These are phyloP conservation scores for Perizoma flavofasciatum DNA, from an alignment of 2,888 invertebrate species.

Conservation along the genomic window DNA sequence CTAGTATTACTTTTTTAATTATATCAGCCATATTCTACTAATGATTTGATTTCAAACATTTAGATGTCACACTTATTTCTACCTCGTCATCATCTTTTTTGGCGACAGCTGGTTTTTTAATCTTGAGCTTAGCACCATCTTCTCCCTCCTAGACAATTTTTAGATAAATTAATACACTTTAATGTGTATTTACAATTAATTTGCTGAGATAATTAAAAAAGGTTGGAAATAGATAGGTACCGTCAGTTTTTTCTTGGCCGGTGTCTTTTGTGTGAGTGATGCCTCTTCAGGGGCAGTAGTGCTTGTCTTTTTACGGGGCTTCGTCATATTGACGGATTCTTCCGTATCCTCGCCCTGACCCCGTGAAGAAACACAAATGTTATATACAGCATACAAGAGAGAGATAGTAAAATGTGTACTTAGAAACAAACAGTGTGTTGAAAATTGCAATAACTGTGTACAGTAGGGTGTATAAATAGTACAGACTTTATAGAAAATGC, in stretches of 20 bases:
- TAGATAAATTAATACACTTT: conserved; percentile 1
- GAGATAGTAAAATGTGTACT: conserved; percentile 31
- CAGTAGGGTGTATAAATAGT: conserved; percentile 1
- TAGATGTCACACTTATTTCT: conserved; percentile 42
- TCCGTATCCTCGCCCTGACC: conserved; percentile 77
- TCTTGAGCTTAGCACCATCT: conserved; percentile 75
- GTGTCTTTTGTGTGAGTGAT: conserved; percentile 79
- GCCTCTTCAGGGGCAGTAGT: conserved; percentile 80
- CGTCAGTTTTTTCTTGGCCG: conserved; percentile 78
- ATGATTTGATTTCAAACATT: conserved; percentile 1
- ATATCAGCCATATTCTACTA: conserved; percentile 58
- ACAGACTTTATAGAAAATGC: background rate
- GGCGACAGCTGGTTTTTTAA: conserved; percentile 77
- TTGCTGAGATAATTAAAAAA: conserved; percentile 69
- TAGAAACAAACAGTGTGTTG: conserved; percentile 9
- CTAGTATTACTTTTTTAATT: conserved; percentile 59
- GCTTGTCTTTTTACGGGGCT: conserved; percentile 78
- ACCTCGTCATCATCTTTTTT: conserved; percentile 76
- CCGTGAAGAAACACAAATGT: conserved; percentile 54
- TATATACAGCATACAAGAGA: conserved; percentile 43
- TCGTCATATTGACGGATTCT: conserved; percentile 77
- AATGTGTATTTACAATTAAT: background rate
- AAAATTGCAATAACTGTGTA: conserved; percentile 10
- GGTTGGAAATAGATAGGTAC: conserved; percentile 54
- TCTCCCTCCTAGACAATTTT: conserved; percentile 63